Base-by-base conservation (phyloP, 1,140 invertebrate species). In the Melanaphis sacchari region DNA sequence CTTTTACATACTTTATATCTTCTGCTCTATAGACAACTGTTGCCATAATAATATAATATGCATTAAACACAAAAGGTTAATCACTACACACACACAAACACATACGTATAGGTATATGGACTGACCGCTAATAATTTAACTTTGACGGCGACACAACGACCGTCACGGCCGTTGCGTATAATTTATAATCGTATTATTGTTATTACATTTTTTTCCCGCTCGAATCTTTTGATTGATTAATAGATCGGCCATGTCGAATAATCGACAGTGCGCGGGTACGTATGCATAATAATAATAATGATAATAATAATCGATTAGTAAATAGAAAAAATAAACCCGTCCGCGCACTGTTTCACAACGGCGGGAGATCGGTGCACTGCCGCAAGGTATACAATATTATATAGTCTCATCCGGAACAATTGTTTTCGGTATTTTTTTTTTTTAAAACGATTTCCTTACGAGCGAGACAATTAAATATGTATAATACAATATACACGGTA, bases 41-140 rank as follows among this genome's bases (percentile, higher is more conserved):
- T 85, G 40, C 84, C 84, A 85, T 11, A 41, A 85, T 85, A 54
- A n/a, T n/a, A n/a, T n/a, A n/a, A n/a, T 54, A n/a, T n/a, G 59
- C 24, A 22, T 85, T 85, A 43, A 85, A 85, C 84, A 85, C 84
- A 85, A 85, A 85, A 85, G 84, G 84, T 85, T 41, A 85, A 84
- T 84, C 46, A 49, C 36, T 43, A 31, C 40, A 41, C 38, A 40
- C 22, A 31, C n/a, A n/a, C 36, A 21, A 22, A 24, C 36, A 7
- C 15, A 38, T n/a, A 40, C 81, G 24, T 7, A 40, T n/a, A 8
- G 36, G 36, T 40, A 36, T 15, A 26, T 31, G 41, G n/a, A 40
- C 24, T 85, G 84, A 85, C 84, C 84, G 84, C 84, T n/a, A 85
- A 85, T 43, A 85, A 85, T 85, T 76, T n/a, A 76, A 76, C 59